These are phyloP conservation scores for Gobio gobio DNA, from an alignment of 2,113 vertebrate species.

Conservation along the genomic window DNA sequence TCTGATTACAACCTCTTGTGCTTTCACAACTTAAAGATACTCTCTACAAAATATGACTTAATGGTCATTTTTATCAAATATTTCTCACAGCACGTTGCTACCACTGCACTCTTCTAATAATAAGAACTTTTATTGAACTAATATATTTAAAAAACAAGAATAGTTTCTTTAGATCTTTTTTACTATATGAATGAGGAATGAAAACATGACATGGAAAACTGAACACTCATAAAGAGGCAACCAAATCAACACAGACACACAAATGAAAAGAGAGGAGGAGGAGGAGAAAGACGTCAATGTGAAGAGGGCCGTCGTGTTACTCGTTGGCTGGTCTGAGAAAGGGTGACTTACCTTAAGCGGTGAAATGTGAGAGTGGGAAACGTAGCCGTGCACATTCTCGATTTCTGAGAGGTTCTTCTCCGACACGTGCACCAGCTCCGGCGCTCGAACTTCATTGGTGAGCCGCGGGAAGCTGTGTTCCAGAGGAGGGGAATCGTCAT, in stretches of 20 bases:
- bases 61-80: too few species aligned
- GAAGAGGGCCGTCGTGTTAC: slow-evolving; percentile 31
- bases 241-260: not conserved
- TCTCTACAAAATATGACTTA: too few species aligned
- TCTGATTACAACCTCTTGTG: not conserved
- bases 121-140: not conserved
- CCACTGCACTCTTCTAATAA: not conserved
- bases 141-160: not conserved
- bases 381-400: slow-evolving; percentile 95
- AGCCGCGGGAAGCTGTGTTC: slow-evolving; percentile 91
- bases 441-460: slow-evolving; percentile 87
- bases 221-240: not conserved
- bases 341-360: slow-evolving; percentile 88
- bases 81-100: too few species aligned
- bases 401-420: slow-evolving; percentile 97
- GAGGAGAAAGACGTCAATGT: not conserved
- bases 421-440: slow-evolving; percentile 94
- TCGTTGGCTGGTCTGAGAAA: slow-evolving; percentile 14
- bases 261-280: slow-evolving; percentile 2
- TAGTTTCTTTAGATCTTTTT: not conserved
- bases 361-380: slow-evolving; percentile 95
- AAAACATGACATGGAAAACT: not conserved
- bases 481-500: slow-evolving; percentile 86
- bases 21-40: too few species aligned
- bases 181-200: not conserved